phyloP scores from a whole-genome alignment of 2,888 invertebrate species.

The Ferdinandea cuprea region DNA sequence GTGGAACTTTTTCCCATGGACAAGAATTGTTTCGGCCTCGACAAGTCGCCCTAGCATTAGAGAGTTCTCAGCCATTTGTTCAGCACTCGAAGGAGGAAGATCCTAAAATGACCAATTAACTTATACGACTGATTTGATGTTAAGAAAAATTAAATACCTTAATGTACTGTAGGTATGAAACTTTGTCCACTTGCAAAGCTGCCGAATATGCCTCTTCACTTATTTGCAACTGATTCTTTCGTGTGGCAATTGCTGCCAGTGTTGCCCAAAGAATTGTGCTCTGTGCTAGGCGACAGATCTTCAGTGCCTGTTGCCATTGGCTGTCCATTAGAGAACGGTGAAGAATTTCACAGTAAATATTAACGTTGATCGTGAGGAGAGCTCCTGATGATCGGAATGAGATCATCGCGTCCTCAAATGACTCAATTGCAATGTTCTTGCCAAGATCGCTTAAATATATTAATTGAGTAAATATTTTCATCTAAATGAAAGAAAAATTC shows the following conservation, averaged over 20 bases:
- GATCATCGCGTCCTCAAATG: slow-evolving; percentile 92
- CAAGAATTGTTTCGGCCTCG: slow-evolving; percentile 83
- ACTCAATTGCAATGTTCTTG: slow-evolving; percentile 91
- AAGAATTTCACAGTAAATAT: slow-evolving; percentile 83
- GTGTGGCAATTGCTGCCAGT: slow-evolving; percentile 94
- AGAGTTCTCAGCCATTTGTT: slow-evolving; percentile 83
- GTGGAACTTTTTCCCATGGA: slow-evolving; percentile 80
- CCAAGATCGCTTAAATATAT: slow-evolving; percentile 89
- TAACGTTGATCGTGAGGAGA: slow-evolving; percentile 84
- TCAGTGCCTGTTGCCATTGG: slow-evolving; percentile 93
- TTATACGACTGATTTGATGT: background rate
- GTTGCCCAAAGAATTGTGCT: slow-evolving; percentile 95
- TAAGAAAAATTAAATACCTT: slow-evolving; percentile 84
- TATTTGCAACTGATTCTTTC: slow-evolving; percentile 92
- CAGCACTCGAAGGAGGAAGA: slow-evolving; percentile 79
- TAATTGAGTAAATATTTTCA: no score
- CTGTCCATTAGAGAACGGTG: slow-evolving; percentile 89
- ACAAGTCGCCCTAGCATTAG: slow-evolving; percentile 81
- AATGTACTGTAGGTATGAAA: slow-evolving; percentile 91
- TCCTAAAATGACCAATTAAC: slow-evolving; percentile 28
- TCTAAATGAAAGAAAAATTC: no score
- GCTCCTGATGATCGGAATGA: slow-evolving; percentile 95
- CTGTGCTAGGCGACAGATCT: slow-evolving; percentile 86
- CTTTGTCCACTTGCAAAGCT: slow-evolving; percentile 93
- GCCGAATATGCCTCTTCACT: slow-evolving; percentile 98